Base-by-base conservation (phyloP, 2,113 vertebrate species). In the Paratilapia polleni region DNA sequence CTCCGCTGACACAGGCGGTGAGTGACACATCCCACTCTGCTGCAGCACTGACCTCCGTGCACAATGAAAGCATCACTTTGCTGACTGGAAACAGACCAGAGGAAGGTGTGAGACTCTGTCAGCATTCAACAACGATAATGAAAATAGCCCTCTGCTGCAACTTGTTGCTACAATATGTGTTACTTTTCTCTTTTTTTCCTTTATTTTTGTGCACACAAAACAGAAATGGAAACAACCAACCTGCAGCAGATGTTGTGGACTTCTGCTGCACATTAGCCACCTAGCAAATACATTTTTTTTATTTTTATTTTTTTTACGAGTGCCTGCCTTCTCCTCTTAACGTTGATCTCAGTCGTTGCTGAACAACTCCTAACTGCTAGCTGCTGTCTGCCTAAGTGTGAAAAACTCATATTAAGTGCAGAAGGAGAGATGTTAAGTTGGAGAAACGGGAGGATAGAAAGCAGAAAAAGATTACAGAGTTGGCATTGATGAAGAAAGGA, bases 401-500 rank as follows among this genome's bases (percentile, higher is more conserved):
- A 17, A 70, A 85, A 70, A 84, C 64, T 43, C 75, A 77, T 70
- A 36, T 19, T 36, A 26, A 36, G 58, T 59, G 75, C 20, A 66
- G 64, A 43, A 63, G 34, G 57, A 28, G 7, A 62, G 63, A 66
- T 38, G 24, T 83, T 63, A 79, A 77, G 76, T 19, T 2, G 38
- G 2, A 85, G 52, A n/a, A 60, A 57, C 15, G 63, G 83, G 83
- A 47, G 59, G 79, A 60, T 70, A 76, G n/a, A 22, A 57, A 17
- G 70, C 13, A 38, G 83, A 31, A 9, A 58, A 62, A 77, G 86
- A 19, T 43, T 38, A 88, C 84, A 58, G 49, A 89, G 77, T 22
- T 76, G 83, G 83, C 91, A 89, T 81, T 81, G 77, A 86, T 66
- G 26, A 80, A 88, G 60, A 83, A 59, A 87, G 56, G 47, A 62